Conservation (phyloP, 1,140 invertebrate genomes). For the Aphidius ervi region DNA sequence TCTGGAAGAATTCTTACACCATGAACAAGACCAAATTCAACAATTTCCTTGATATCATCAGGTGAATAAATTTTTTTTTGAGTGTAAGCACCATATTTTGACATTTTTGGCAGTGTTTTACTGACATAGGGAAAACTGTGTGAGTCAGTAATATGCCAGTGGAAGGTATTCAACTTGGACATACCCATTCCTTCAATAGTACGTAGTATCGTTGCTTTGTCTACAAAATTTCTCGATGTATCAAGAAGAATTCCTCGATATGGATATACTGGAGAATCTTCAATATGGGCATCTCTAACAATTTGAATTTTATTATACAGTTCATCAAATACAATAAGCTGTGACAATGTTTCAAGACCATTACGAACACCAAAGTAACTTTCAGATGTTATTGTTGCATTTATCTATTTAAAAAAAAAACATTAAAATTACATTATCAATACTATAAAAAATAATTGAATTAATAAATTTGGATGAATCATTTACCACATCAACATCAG, state of each 20-base stretch:
- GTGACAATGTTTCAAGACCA: conserved; percentile 73
- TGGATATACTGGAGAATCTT: conserved; percentile 67
- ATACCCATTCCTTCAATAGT: conserved; percentile 77
- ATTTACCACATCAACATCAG: conserved; percentile 49
- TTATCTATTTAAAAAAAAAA: conserved; percentile 36
- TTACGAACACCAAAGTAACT: conserved; percentile 73
- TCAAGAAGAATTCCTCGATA: conserved; percentile 76
- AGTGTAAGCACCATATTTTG: conserved; percentile 69
- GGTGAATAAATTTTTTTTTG: conserved; percentile 60
- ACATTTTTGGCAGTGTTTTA: conserved; percentile 63
- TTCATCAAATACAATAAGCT: conserved; percentile 71
- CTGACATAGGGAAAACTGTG: conserved; percentile 80
- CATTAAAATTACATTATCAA: conserved; percentile 6
- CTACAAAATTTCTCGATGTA: conserved; percentile 71
- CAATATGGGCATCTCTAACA: conserved; percentile 58
- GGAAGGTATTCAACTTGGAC: conserved; percentile 80
- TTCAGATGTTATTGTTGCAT: conserved; percentile 59
- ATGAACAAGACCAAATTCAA: conserved; percentile 66
- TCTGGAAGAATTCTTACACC: conserved; percentile 78
- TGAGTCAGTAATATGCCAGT: conserved; percentile 88
- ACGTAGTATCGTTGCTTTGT: conserved; percentile 63
- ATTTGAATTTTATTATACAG: conserved; percentile 59
- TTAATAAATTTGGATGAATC: too few species aligned
- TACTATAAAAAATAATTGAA: too few species aligned
- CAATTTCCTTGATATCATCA: conserved; percentile 57